Percentiles rank a stretch among this genome's conserved stretches.
These are phyloP conservation scores for Arbacia lixula DNA, from an alignment of 53 echinoderm and acorn worm species.

Conservation along the genomic window DNA sequence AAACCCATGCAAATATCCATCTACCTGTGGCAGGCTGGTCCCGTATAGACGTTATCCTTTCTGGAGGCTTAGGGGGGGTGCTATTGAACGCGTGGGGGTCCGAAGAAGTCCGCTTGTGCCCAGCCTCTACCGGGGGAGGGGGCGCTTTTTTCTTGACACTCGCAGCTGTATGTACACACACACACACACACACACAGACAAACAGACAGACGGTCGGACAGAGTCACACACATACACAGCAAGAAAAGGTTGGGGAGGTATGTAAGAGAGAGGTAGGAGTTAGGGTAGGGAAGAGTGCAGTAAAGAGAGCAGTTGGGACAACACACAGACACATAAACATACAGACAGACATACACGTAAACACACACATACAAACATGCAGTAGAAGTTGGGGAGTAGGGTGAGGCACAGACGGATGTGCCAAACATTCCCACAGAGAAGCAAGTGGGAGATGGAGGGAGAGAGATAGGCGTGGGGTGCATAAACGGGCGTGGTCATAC, in stretches of 20 bases:
- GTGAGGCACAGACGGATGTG: too few relatives aligned
- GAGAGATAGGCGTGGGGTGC: too few relatives aligned
- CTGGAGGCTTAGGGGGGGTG: conserved; percentile 84
- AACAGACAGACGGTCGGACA: conserved; percentile 8
- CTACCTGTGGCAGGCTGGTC: conserved; percentile 15
- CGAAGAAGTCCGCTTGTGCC: conserved; percentile 88
- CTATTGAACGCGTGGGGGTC: conserved; percentile 78
- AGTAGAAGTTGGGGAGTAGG: too few relatives aligned
- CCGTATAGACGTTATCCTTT: conserved; percentile 82
- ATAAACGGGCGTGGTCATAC: too few relatives aligned
- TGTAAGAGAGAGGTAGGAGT: not conserved
- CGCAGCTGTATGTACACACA: conserved; percentile 22
- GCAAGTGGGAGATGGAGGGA: too few relatives aligned
- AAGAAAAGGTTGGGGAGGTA: not conserved
- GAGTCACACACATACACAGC: not conserved
- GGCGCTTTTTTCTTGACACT: conserved; percentile 78
- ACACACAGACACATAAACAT: too few relatives aligned
- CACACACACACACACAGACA: conserved; percentile 33
- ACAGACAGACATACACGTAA: too few relatives aligned
- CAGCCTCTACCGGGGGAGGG: conserved; percentile 66
- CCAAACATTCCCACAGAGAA: too few relatives aligned
- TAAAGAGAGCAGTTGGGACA: too few relatives aligned
- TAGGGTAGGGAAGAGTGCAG: not conserved
- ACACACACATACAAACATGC: too few relatives aligned
- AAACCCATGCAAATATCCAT: not conserved